Evolutionary conservation across 92 coral and sea anemone species (phyloP).

Genomic region (Meandrina meandrites): DNA sequence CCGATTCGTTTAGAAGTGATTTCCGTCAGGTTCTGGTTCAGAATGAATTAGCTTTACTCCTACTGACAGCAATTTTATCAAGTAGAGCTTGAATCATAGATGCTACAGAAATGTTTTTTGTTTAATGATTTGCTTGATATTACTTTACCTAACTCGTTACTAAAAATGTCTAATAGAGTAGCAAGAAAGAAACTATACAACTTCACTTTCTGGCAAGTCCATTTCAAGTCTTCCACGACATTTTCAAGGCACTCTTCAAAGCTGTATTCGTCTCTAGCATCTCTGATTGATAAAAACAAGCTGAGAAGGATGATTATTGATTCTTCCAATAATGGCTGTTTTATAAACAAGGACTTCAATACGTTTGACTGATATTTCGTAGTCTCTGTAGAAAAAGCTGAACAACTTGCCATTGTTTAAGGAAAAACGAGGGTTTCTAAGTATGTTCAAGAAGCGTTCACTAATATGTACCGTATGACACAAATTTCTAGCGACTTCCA

Average conservation of each 20-base stretch:
- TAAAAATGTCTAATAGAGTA: too few relatives aligned
- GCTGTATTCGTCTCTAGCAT: background rate
- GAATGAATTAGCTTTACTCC: background rate
- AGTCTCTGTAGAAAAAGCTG: slow-evolving; percentile 4
- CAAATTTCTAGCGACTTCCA: too few relatives aligned
- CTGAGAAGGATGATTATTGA: background rate
- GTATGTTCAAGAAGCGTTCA: background rate
- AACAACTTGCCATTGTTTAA: background rate
- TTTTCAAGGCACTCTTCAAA: slow-evolving; percentile 7
- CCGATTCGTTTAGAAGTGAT: background rate
- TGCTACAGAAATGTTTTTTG: too few relatives aligned
- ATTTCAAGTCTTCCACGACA: background rate
- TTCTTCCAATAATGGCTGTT: too few relatives aligned
- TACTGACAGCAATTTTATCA: background rate
- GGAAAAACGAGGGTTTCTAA: background rate
- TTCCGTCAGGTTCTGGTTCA: background rate
- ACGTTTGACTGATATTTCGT: too few relatives aligned
- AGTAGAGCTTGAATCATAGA: too few relatives aligned
- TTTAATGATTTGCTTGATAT: too few relatives aligned
- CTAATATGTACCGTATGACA: background rate
- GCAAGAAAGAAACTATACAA: background rate
- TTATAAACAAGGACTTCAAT: too few relatives aligned
- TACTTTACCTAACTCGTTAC: too few relatives aligned
- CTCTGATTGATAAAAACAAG: background rate
- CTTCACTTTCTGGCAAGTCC: background rate